These are phyloP conservation scores for Caenorhabditis becei DNA, from an alignment of 2,888 invertebrate genomes.

Conservation along the genomic window DNA sequence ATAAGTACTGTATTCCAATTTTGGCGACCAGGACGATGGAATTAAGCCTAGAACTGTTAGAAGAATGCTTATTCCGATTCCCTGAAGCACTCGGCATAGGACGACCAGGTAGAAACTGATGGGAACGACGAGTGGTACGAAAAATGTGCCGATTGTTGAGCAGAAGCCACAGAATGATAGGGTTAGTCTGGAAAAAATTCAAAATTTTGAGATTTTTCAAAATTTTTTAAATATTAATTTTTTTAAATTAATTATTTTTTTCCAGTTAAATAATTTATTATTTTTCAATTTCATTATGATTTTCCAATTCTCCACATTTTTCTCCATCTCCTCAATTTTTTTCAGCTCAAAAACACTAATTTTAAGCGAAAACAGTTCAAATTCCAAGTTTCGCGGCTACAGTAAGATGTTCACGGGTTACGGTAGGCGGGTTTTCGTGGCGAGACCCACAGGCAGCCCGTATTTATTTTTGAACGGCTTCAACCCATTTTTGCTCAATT, in stretches of 20 bases:
- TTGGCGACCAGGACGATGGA: conserved; percentile 44
- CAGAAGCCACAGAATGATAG: conserved; percentile 48
- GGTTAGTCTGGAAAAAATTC: conserved; percentile 33
- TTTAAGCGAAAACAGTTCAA: not conserved
- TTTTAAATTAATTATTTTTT: not conserved
- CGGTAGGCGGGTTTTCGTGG: conserved; percentile 28
- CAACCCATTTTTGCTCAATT: conserved; percentile 5
- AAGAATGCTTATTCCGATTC: conserved; percentile 38
- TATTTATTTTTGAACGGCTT: not conserved
- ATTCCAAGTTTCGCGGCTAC: not conserved
- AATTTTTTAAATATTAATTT: not conserved
- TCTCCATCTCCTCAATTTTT: conserved; percentile 1
- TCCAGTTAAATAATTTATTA: not conserved
- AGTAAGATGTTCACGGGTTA: conserved; percentile 26
- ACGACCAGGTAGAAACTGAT: conserved; percentile 37
- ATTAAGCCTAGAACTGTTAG: conserved; percentile 39
- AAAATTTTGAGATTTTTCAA: not conserved
- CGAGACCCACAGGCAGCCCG: conserved; percentile 45
- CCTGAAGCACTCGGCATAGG: conserved; percentile 35
- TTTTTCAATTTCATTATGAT: not conserved
- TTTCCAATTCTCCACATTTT: conserved; percentile 10
- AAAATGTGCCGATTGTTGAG: conserved; percentile 50
- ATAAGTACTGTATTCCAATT: conserved; percentile 39
- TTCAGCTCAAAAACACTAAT: not conserved
- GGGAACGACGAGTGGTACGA: conserved; percentile 36